Evolutionary conservation across 2,113 vertebrate genomes (phyloP).

Genomic region (Stigmatopora argus): DNA sequence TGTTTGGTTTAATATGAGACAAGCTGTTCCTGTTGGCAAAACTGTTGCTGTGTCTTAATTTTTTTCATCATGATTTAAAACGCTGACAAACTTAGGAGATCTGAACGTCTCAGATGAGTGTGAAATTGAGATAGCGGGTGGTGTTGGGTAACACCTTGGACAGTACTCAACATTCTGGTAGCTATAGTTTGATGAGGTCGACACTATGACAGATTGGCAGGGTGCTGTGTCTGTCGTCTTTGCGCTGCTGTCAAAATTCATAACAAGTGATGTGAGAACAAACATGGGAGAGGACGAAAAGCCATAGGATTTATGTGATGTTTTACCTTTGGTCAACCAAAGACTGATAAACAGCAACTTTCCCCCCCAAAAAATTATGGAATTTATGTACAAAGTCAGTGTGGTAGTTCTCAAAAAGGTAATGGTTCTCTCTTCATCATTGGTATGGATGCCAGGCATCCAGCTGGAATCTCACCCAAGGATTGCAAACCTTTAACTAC

Average conservation of each 20-base stretch:
- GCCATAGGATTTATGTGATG: not conserved
- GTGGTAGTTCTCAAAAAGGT: not conserved
- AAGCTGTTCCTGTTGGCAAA: slow-evolving; percentile 37
- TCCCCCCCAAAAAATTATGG: not conserved
- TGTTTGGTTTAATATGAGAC: slow-evolving; percentile 32
- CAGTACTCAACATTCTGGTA: slow-evolving; percentile 34
- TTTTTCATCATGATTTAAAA: slow-evolving; percentile 55
- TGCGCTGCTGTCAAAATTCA: slow-evolving; percentile 3
- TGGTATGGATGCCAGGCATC: no score
- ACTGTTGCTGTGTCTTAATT: slow-evolving; percentile 55
- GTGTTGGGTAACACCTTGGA: slow-evolving; percentile 27
- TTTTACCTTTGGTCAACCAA: not conserved
- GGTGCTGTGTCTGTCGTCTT: slow-evolving; percentile 10
- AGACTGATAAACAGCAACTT: not conserved
- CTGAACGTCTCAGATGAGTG: slow-evolving; percentile 23
- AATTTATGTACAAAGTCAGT: not conserved
- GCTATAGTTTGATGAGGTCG: slow-evolving; percentile 31
- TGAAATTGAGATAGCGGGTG: slow-evolving; percentile 44
- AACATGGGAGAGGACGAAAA: not conserved
- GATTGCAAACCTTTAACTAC: no score
- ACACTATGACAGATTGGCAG: slow-evolving; percentile 27
- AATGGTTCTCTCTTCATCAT: not conserved
- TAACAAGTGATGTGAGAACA: not conserved
- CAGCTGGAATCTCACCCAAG: not conserved
- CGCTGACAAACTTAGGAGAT: slow-evolving; percentile 40